A percentile compares a stretch with the other conserved stretches of the same genome.
These are phyloP conservation scores for Rhinopomastus cyanomelas DNA, from an alignment of 2,113 vertebrate species.

Conservation along the genomic window DNA sequence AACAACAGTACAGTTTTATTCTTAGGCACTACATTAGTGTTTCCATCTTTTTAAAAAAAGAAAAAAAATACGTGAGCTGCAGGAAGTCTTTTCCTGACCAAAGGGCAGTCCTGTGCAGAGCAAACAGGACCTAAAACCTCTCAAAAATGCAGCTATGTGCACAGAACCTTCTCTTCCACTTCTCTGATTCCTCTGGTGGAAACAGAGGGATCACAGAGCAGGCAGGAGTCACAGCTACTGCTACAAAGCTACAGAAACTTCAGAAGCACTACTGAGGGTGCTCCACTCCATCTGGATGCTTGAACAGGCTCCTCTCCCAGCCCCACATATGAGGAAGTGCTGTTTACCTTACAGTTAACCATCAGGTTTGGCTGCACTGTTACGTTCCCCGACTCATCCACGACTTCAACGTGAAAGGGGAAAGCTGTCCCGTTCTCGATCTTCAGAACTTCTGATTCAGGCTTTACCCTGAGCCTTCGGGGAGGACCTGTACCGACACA, in stretches of 20 bases:
- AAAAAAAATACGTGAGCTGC: neutral
- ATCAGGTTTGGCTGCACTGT: conserved; percentile 81
- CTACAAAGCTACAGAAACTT: neutral
- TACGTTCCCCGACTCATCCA: conserved; percentile 87
- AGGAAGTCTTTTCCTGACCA: neutral
- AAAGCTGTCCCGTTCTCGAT: conserved; percentile 86
- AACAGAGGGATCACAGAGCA: neutral
- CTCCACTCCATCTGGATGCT: neutral
- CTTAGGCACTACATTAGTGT: neutral
- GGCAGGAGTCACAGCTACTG: neutral
- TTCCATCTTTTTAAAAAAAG: neutral
- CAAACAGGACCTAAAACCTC: neutral
- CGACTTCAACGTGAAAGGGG: conserved; percentile 82
- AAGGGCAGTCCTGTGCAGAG: neutral
- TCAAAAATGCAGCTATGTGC: neutral
- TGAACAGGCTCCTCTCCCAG: neutral
- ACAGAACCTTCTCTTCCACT: neutral
- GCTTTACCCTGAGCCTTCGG: conserved; percentile 78
- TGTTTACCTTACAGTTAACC: conserved; percentile 85
- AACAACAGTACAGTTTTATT: neutral
- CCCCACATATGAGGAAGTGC: neutral
- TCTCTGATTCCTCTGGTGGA: neutral
- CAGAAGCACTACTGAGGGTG: neutral
- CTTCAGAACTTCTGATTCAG: conserved; percentile 74
- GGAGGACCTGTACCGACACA: conserved; percentile 79